Evolutionary conservation across 2,113 vertebrate genomes (phyloP), one percentile per base, ranked within the genome.

Genomic region (Sitta europaea): DNA sequence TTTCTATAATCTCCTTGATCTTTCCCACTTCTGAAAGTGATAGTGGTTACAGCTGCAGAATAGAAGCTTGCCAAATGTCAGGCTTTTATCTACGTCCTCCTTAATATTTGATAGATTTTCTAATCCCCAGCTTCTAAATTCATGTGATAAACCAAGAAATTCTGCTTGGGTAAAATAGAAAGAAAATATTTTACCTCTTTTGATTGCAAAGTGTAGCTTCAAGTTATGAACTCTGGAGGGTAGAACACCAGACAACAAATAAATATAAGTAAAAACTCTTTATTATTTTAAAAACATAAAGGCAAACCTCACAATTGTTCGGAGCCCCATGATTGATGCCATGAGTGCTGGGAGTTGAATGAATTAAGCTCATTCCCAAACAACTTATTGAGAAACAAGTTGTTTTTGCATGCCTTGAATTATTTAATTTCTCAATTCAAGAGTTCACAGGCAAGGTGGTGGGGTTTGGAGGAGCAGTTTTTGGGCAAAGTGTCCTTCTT

Each of bases 1-100:
- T 61, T 88, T 88, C 66, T 86, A 14, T 65, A 68, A 95, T 82
- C 75, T 82, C 36, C 74, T 93, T 95, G 90, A 95, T 92, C 92
- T 58, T 93, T 86, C 54, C 86, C 58, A 38, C 74, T 85, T 93
- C 54, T 89, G 65, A 65, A 78, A 75, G 45, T 13, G 74, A 68
- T 86, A 62, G 71, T 76, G 58, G 88, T 88, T 92, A 92, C 66
- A 94, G 77, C 71, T 88, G 78, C 70, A 85, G 90, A 79, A 65
- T 35, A 75, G 25, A 81, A 70, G 38, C 38, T 83, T 81, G 72
- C 68, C 72, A 91, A 89, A 74, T 74, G 33, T 94, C 80, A 73
- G 57, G 43, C 21, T 59, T 95, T 94, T 55, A 45, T 79, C 88
- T 81, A 27, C 0, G 3, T 9, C 20, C n/a, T 61, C 19, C n/a